Evolutionary conservation across 2,113 vertebrate species (phyloP).

Genomic region (Rhipidura dahli): DNA sequence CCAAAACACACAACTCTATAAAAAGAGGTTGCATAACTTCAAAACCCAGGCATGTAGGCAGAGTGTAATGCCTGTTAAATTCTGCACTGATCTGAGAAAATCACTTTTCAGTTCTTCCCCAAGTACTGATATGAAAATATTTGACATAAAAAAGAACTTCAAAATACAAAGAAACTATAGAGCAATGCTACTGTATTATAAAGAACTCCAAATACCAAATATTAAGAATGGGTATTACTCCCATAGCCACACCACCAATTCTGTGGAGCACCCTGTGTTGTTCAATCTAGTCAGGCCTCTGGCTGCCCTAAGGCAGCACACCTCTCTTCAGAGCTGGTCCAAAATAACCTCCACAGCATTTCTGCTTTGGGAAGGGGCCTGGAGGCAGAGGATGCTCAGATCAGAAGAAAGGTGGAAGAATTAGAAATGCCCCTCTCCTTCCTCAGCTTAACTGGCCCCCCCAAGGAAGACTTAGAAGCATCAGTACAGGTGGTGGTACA

Average conservation of each 20-base stretch:
- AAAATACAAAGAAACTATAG: background rate
- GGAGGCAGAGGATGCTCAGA: background rate
- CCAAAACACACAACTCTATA: conserved; percentile 6
- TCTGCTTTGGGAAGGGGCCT: background rate
- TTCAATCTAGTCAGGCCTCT: background rate
- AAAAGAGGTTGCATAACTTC: conserved; percentile 44
- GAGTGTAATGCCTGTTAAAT: conserved; percentile 26
- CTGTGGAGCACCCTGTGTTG: background rate
- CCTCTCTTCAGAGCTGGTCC: background rate
- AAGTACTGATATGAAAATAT: background rate
- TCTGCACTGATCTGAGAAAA: background rate
- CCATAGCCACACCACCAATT: background rate
- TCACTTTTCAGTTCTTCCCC: background rate
- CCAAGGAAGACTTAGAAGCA: background rate
- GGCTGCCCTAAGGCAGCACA: background rate
- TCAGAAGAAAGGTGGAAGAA: background rate
- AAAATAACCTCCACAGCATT: background rate
- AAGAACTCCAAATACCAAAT: background rate
- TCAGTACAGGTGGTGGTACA: background rate
- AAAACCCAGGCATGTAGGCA: conserved; percentile 17
- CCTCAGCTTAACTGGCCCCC: background rate
- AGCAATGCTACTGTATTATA: background rate
- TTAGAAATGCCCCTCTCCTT: background rate
- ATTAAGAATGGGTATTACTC: background rate
- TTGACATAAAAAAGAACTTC: background rate